Conservation (phyloP, 1,140 invertebrate genomes). For the Ips typographus region DNA sequence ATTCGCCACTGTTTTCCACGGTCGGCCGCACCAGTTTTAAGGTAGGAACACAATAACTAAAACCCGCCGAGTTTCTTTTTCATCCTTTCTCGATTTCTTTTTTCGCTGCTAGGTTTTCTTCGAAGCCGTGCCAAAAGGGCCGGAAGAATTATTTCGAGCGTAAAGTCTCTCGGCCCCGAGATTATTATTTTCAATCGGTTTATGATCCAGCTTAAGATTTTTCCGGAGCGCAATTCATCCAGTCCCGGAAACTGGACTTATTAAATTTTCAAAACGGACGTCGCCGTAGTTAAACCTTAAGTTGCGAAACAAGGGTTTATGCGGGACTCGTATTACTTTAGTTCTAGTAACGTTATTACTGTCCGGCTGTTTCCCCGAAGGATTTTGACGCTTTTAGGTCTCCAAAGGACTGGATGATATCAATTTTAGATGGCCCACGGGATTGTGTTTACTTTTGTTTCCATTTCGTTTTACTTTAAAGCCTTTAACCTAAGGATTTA, state of each 20-base stretch:
- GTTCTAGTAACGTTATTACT: conserved; percentile 13
- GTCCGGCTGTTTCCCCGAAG: conserved; percentile 9
- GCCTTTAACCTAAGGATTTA: too few species aligned
- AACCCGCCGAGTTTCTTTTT: conserved; percentile 15
- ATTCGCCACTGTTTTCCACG: conserved; percentile 30
- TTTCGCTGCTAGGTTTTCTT: conserved; percentile 8
- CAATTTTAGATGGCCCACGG: conserved; percentile 5
- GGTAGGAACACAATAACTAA: conserved; percentile 31
- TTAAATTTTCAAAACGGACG: conserved; percentile 15
- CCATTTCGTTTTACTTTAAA: background rate
- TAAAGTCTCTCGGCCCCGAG: conserved; percentile 14
- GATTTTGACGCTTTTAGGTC: conserved; percentile 4
- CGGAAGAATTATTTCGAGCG: conserved; percentile 21
- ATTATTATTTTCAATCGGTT: conserved; percentile 17
- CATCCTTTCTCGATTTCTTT: conserved; percentile 16
- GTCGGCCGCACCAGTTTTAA: conserved; percentile 19
- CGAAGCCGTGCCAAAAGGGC: conserved; percentile 9
- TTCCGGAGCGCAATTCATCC: background rate
- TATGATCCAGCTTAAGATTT: conserved; percentile 12
- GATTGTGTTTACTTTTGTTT: background rate
- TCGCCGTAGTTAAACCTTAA: conserved; percentile 4
- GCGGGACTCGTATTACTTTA: conserved; percentile 2
- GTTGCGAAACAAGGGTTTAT: conserved; percentile 15
- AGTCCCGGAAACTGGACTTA: background rate
- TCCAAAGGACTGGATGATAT: background rate